phyloP scores from a whole-genome alignment of 2,797 vertebrate genomes.

The Pseudochaenichthys georgianus region DNA sequence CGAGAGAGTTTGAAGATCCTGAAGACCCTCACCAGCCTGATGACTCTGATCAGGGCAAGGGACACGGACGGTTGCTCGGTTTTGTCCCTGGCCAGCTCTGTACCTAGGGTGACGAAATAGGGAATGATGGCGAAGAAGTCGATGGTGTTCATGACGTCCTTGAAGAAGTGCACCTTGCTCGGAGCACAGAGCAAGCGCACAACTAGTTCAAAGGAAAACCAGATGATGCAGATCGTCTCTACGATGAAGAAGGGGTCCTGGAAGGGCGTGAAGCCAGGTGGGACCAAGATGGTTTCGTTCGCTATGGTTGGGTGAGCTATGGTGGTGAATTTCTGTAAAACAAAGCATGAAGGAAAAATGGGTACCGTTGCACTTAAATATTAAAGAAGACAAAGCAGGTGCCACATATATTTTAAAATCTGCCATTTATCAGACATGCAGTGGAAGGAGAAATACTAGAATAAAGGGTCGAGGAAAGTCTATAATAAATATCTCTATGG shows the following conservation, averaged over 20 bases:
- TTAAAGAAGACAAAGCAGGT: neutral
- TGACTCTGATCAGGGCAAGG: conserved; percentile 91
- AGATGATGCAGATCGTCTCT: conserved; percentile 93
- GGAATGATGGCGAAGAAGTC: conserved; percentile 96
- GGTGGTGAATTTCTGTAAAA: conserved; percentile 60
- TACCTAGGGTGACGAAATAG: conserved; percentile 93
- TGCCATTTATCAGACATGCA: neutral
- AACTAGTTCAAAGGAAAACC: conserved; percentile 93
- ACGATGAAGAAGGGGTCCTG: conserved; percentile 93
- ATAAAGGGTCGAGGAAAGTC: conserved; percentile 16
- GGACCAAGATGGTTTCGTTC: conserved; percentile 62
- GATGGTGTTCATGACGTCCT: conserved; percentile 96
- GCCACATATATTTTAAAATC: neutral
- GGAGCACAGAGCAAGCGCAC: conserved; percentile 89
- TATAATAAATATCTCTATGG: conserved; percentile 43
- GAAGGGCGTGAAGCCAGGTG: conserved; percentile 78
- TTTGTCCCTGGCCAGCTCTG: conserved; percentile 90
- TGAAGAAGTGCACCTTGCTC: conserved; percentile 91
- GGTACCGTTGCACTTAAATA: conserved; percentile 16
- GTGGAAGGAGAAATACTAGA: conserved; percentile 12
- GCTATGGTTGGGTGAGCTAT: conserved; percentile 61
- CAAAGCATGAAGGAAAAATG: conserved; percentile 26
- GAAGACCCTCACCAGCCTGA: conserved; percentile 93
- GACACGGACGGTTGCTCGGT: conserved; percentile 89
- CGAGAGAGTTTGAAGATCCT: conserved; percentile 95